These are phyloP conservation scores for Drosophila guanche DNA, from an alignment of 1,140 invertebrate genomes.

Conservation along the genomic window DNA sequence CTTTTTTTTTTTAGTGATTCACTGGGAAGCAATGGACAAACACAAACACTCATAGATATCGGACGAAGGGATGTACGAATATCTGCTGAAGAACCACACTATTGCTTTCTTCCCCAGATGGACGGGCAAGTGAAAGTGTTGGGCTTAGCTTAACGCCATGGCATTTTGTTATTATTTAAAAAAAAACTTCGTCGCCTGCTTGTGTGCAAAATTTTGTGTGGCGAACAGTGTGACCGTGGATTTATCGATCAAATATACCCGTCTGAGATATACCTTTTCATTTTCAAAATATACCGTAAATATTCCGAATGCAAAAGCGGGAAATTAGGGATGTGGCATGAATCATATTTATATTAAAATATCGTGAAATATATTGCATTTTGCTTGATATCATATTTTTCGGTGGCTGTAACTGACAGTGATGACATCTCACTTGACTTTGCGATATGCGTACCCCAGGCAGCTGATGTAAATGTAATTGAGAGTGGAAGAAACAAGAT, in stretches of 20 bases:
- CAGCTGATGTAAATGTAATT: too few species aligned
- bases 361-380: too few species aligned
- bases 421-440: too few species aligned
- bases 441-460: too few species aligned
- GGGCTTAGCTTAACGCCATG: conserved; percentile 53
- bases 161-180: conserved; percentile 19
- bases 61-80: background rate
- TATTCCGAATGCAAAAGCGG: too few species aligned
- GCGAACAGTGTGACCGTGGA: background rate
- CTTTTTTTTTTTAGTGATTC: conserved; percentile 32
- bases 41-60: conserved; percentile 8
- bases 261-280: too few species aligned
- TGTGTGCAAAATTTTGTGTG: conserved; percentile 2
- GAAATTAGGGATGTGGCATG: too few species aligned
- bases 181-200: conserved; percentile 25
- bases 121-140: conserved; percentile 36
- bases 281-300: too few species aligned
- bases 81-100: conserved; percentile 16
- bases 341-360: too few species aligned
- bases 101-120: conserved; percentile 44
- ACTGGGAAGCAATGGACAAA: conserved; percentile 7
- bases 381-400: too few species aligned
- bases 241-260: background rate
- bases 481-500: too few species aligned
- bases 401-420: too few species aligned